Conservation (phyloP, 2,888 invertebrate species). For the Limnephilus auricula region DNA sequence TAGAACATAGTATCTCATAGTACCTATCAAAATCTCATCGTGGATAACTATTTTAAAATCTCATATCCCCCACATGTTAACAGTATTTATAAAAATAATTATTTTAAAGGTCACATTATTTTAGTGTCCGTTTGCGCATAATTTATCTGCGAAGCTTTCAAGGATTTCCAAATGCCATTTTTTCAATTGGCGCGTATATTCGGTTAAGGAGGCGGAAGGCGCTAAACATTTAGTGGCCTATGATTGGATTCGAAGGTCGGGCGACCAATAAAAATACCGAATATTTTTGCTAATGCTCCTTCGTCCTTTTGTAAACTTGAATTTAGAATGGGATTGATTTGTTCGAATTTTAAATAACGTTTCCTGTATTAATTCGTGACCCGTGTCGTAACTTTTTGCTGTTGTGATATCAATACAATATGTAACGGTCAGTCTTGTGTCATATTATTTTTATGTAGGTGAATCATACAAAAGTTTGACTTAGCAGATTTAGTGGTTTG, state of each 20-base stretch:
- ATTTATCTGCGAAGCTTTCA: constrained; percentile 6
- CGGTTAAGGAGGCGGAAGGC: constrained; percentile 33
- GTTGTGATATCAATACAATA: not conserved
- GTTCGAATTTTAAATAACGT: constrained; percentile 24
- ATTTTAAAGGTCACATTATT: not conserved
- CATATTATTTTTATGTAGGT: not conserved
- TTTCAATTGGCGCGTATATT: constrained; percentile 36
- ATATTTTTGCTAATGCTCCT: constrained; percentile 20
- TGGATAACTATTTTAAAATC: not conserved
- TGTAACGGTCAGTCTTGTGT: not conserved
- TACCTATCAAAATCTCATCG: too few relatives aligned
- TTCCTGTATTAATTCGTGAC: constrained; percentile 37
- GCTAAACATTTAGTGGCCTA: constrained; percentile 4
- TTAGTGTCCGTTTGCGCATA: not conserved
- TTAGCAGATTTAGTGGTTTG: not conserved
- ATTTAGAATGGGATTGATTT: constrained; percentile 26
- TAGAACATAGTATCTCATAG: too few relatives aligned
- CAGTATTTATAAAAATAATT: not conserved
- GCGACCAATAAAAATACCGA: constrained; percentile 31
- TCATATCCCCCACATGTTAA: not conserved
- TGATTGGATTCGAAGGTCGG: constrained; percentile 27
- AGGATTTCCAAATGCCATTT: constrained; percentile 45
- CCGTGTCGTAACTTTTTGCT: not conserved
- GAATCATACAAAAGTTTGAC: not conserved
- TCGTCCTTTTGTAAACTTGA: constrained; percentile 28